Evolutionary conservation across 2,797 vertebrate species (phyloP).

Genomic region (Trachops cirrhosus): DNA sequence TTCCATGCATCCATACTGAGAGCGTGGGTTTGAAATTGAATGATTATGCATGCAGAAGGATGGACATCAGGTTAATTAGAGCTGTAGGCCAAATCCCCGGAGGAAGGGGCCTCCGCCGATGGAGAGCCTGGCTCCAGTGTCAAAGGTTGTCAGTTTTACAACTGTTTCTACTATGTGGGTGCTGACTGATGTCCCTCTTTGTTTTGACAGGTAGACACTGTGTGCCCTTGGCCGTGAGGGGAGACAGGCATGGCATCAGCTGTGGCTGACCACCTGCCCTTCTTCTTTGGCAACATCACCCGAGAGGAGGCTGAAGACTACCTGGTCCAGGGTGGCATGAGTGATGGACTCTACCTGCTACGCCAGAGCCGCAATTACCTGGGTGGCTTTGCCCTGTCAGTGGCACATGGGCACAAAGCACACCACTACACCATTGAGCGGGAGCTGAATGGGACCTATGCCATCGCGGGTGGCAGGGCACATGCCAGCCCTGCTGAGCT

Average conservation of each 20-base stretch:
- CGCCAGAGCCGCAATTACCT: constrained; percentile 96
- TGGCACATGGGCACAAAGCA: constrained; percentile 85
- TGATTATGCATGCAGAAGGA: background rate
- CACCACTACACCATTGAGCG: constrained; percentile 98
- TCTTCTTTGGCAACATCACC: constrained; percentile 97
- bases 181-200: background rate
- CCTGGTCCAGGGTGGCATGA: constrained; percentile 86
- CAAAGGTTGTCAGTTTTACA: background rate
- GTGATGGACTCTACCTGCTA: constrained; percentile 89
- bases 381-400: constrained; percentile 93
- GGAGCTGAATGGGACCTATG: constrained; percentile 89
- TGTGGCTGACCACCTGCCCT: constrained; percentile 86
- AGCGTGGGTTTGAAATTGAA: background rate
- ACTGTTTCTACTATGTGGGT: rapidly evolving
- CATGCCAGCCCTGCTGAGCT: constrained; percentile 90
- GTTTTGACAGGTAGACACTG: background rate
- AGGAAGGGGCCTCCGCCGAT: background rate
- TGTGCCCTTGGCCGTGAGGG: background rate
- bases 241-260: constrained; percentile 67
- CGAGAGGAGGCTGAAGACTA: constrained; percentile 94
- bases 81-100: rapidly evolving
- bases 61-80: too few species aligned
- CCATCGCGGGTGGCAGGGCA: constrained; percentile 92
- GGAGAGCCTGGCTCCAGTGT: background rate
- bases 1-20: background rate